Evolutionary conservation across 2,797 vertebrate species (phyloP).

Genomic region (Trachurus trachurus): DNA sequence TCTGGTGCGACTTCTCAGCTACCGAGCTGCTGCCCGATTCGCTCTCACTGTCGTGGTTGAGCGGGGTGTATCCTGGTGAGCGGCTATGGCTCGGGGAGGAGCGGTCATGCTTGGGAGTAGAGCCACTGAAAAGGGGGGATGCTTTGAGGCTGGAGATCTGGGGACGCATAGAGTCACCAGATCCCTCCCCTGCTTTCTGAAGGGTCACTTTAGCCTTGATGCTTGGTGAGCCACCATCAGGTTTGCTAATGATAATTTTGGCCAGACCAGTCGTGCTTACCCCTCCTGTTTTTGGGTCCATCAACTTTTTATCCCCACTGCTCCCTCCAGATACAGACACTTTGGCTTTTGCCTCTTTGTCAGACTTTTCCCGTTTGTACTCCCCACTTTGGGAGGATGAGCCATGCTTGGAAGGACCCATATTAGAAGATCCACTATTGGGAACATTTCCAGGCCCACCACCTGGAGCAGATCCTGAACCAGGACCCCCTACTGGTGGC

Average conservation of each 20-base stretch:
- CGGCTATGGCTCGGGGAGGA: constrained; percentile 98
- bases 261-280: constrained; percentile 93
- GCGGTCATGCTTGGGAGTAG: constrained; percentile 97
- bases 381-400: constrained; percentile 90
- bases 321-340: constrained; percentile 90
- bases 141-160: constrained; percentile 95
- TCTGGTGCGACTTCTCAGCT: constrained; percentile 98
- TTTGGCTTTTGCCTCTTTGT: constrained; percentile 96
- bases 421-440: constrained; percentile 79
- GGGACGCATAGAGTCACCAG: constrained; percentile 91
- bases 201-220: constrained; percentile 98
- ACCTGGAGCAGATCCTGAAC: constrained; percentile 79
- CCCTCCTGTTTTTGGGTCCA: constrained; percentile 91
- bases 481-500: constrained; percentile 81
- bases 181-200: constrained; percentile 94
- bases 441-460: constrained; percentile 83
- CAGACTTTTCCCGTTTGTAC: constrained; percentile 95
- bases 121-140: constrained; percentile 97
- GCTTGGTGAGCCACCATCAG: constrained; percentile 97
- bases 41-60: constrained; percentile 97
- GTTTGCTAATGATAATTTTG: constrained; percentile 99
- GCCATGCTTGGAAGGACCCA: constrained; percentile 89
- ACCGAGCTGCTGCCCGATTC: constrained; percentile 98
- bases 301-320: constrained; percentile 93
- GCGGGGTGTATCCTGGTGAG: constrained; percentile 96